phyloP scores from a whole-genome alignment of 2,797 vertebrate genomes.

The Oreochromis grahami region DNA sequence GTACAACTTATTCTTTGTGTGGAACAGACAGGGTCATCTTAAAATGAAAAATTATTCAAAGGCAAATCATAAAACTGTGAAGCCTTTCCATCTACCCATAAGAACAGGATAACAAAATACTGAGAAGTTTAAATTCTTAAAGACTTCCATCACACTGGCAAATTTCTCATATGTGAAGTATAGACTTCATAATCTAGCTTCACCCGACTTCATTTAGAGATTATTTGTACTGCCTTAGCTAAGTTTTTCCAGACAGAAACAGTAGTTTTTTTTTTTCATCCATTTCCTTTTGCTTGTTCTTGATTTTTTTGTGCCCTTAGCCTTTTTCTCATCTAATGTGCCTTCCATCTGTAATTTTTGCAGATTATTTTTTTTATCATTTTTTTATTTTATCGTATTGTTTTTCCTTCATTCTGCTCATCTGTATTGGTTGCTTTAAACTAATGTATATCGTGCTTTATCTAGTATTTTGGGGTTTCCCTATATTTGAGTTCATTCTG shows the following conservation, averaged over 20 bases:
- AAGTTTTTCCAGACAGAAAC: background rate
- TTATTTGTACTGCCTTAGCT: background rate
- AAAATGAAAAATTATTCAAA: background rate
- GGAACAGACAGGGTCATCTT: background rate
- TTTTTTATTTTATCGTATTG: background rate
- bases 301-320: background rate
- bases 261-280: background rate
- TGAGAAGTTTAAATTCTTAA: too few species aligned
- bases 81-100: background rate
- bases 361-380: rapidly evolving
- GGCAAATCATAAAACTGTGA: background rate
- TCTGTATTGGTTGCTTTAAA: background rate
- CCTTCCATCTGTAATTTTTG: background rate
- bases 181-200: background rate
- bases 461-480: background rate
- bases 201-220: background rate
- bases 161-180: background rate
- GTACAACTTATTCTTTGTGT: background rate
- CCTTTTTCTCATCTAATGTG: background rate
- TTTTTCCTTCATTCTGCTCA: background rate
- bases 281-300: background rate
- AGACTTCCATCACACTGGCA: background rate
- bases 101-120: background rate
- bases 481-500: background rate
- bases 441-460: background rate